Conservation (phyloP, 2,113 vertebrate genomes). For the Muntiacus reevesi region DNA sequence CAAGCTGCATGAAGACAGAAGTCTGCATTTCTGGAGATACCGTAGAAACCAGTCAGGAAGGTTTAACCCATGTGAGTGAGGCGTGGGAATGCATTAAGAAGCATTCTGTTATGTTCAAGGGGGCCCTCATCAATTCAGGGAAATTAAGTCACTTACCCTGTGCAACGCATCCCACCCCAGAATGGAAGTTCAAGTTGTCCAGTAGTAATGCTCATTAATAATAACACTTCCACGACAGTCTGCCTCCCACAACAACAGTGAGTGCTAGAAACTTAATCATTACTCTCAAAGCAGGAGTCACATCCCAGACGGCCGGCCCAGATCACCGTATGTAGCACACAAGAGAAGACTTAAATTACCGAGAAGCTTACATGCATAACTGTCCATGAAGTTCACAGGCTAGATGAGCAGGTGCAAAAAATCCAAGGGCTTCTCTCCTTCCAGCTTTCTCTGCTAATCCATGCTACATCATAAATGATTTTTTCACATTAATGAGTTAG, state of each 20-base stretch:
- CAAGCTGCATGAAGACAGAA: conserved; percentile 75
- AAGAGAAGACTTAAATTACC: neutral
- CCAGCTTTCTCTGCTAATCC: conserved; percentile 14
- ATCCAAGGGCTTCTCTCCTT: conserved; percentile 13
- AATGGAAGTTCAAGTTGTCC: conserved; percentile 82
- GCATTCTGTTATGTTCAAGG: neutral
- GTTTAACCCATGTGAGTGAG: neutral
- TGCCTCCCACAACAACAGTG: conserved; percentile 75
- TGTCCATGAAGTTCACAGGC: conserved; percentile 16
- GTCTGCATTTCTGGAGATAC: conserved; percentile 60
- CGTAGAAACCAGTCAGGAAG: neutral
- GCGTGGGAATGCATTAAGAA: neutral
- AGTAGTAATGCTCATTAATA: conserved; percentile 83
- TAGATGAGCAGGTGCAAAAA: neutral
- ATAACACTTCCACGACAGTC: conserved; percentile 82
- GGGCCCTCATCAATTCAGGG: neutral
- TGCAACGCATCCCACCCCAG: neutral
- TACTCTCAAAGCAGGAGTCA: conserved; percentile 66
- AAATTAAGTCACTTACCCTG: neutral
- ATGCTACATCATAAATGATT: neutral
- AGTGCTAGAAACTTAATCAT: conserved; percentile 73
- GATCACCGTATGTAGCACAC: conserved; percentile 49
- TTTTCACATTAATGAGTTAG: conserved; percentile 9
- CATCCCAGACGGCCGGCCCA: conserved; percentile 47
- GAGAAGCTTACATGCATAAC: neutral